Evolutionary conservation across 1,140 invertebrate genomes (phyloP).

Genomic region (Papilio polyxenes): DNA sequence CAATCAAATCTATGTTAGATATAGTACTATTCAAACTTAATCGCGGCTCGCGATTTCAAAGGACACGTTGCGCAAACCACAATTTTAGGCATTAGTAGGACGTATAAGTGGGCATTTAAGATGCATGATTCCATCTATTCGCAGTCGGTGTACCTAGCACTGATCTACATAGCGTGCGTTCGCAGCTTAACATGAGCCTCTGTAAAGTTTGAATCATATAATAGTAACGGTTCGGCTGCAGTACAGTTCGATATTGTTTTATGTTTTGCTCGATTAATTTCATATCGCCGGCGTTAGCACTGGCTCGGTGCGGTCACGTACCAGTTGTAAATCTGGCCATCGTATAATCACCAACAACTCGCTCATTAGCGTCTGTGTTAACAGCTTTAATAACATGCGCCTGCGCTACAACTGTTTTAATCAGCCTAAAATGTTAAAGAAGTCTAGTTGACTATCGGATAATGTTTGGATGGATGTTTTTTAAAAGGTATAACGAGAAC

Average conservation of each 20-base stretch:
- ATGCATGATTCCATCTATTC: too few relatives aligned
- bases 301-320: constrained; percentile 10
- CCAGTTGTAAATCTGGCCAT: constrained; percentile 17
- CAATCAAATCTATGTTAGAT: constrained; percentile 37
- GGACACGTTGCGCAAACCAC: neutral
- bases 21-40: neutral
- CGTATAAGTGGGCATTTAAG: neutral
- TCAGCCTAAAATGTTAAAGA: neutral
- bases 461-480: too few relatives aligned
- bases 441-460: too few relatives aligned
- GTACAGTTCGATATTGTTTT: constrained; percentile 51
- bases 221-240: constrained; percentile 52
- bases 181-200: neutral
- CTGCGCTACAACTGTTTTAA: neutral
- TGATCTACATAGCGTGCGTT: neutral
- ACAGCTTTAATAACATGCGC: constrained; percentile 16
- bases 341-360: neutral
- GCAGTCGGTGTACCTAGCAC: neutral
- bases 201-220: neutral
- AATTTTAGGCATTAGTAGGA: neutral
- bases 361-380: neutral
- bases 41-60: neutral
- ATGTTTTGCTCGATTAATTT: constrained; percentile 57
- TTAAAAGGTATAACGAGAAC: too few relatives aligned
- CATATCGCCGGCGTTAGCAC: constrained; percentile 40